Evolutionary conservation across 53 echinoderm and acorn worm species (phyloP).

Genomic region (Glandiceps talaboti): DNA sequence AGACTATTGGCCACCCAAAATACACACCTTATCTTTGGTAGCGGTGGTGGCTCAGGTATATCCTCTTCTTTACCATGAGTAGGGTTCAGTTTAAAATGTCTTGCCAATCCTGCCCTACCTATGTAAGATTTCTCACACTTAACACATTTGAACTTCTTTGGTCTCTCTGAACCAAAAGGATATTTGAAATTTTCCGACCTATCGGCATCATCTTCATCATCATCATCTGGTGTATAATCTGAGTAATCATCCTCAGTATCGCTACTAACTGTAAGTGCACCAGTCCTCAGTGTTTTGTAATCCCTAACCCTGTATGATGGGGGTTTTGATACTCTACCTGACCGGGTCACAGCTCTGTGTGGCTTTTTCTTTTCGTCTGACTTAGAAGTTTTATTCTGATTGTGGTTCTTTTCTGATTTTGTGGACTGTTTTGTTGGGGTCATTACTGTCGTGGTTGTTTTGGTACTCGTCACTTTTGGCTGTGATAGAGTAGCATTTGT

Average conservation of each 20-base stretch:
- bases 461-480: not conserved
- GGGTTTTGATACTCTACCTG: slow-evolving; percentile 79
- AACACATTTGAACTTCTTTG: slow-evolving; percentile 39
- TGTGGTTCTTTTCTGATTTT: slow-evolving; percentile 1
- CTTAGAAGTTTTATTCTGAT: slow-evolving; percentile 15
- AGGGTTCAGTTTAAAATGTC: slow-evolving; percentile 46
- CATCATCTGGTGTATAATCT: slow-evolving; percentile 26
- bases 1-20: no score
- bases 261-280: slow-evolving; percentile 19
- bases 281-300: slow-evolving; percentile 38
- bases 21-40: not conserved
- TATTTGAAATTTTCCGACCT: slow-evolving; percentile 1
- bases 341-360: slow-evolving; percentile 43
- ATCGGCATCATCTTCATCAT: slow-evolving; percentile 4
- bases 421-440: not conserved
- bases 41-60: slow-evolving; percentile 1
- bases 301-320: slow-evolving; percentile 55
- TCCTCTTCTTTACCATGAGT: slow-evolving; percentile 51
- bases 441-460: not conserved
- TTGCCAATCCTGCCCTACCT: slow-evolving; percentile 48
- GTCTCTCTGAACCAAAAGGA: slow-evolving; percentile 3
- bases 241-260: slow-evolving; percentile 41
- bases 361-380: slow-evolving; percentile 13
- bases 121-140: slow-evolving; percentile 69
- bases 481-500: not conserved